Conservation (phyloP, 1,140 invertebrate genomes). For the Drosophila biarmipes region DNA sequence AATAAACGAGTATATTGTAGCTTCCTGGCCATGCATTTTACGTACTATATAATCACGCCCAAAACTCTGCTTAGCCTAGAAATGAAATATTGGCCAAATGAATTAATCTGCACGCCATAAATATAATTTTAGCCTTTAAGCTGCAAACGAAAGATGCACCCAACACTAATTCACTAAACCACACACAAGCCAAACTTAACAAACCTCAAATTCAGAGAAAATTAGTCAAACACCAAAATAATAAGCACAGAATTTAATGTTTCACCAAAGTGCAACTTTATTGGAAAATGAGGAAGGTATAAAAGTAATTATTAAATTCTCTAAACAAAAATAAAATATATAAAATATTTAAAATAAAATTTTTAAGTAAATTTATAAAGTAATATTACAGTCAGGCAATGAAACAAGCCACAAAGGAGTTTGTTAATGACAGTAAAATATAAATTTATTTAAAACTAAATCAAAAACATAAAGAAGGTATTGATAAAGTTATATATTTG, state of each 20-base stretch:
- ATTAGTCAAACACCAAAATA: slow-evolving; percentile 1
- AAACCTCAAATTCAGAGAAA: slow-evolving; percentile 10
- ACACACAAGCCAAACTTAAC: slow-evolving; percentile 28
- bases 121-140: slow-evolving; percentile 10
- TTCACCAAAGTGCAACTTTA: slow-evolving; percentile 32
- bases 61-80: slow-evolving; percentile 35
- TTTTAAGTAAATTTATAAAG: no score
- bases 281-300: slow-evolving; percentile 13
- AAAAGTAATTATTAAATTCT: neutral
- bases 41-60: slow-evolving; percentile 18
- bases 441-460: no score
- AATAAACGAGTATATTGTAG: slow-evolving; percentile 31
- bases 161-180: slow-evolving; percentile 11
- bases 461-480: no score
- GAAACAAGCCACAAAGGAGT: no score
- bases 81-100: slow-evolving; percentile 31
- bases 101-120: slow-evolving; percentile 39
- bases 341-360: no score
- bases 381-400: no score
- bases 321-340: neutral
- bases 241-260: slow-evolving; percentile 16
- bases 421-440: no score
- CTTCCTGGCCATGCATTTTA: slow-evolving; percentile 31
- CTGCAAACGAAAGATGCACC: slow-evolving; percentile 15
- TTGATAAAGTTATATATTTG: no score